Evolutionary conservation across 2,797 vertebrate genomes (phyloP).

Genomic region (Alectoris magna): DNA sequence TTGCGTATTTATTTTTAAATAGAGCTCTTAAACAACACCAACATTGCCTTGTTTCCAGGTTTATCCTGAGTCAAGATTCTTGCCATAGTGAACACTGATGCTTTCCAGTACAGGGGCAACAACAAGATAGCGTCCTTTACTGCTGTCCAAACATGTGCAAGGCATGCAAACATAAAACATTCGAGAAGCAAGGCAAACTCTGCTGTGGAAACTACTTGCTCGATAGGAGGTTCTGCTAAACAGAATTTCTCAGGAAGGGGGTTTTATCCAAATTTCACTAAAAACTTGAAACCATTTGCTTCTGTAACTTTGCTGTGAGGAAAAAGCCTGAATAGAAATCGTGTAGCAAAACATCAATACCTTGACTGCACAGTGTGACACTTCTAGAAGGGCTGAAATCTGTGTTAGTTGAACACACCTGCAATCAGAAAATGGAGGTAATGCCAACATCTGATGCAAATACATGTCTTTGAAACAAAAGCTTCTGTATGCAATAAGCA

Average conservation of each 20-base stretch:
- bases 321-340: background rate
- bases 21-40: background rate
- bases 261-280: background rate
- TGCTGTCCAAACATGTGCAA: background rate
- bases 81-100: background rate
- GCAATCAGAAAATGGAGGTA: background rate
- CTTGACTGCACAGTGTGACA: background rate
- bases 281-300: background rate
- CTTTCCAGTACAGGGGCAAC: background rate
- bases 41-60: background rate
- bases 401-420: background rate
- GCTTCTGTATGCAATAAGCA: background rate
- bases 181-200: background rate
- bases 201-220: background rate
- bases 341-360: background rate
- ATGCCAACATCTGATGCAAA: background rate
- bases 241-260: background rate
- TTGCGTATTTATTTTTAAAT: background rate
- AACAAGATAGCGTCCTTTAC: background rate
- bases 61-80: background rate
- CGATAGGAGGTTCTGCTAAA: background rate
- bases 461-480: background rate
- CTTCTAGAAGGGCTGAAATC: background rate
- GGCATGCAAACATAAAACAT: background rate
- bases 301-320: background rate